Conservation (phyloP, 2,888 invertebrate genomes). For the Crocallis elinguaria region DNA sequence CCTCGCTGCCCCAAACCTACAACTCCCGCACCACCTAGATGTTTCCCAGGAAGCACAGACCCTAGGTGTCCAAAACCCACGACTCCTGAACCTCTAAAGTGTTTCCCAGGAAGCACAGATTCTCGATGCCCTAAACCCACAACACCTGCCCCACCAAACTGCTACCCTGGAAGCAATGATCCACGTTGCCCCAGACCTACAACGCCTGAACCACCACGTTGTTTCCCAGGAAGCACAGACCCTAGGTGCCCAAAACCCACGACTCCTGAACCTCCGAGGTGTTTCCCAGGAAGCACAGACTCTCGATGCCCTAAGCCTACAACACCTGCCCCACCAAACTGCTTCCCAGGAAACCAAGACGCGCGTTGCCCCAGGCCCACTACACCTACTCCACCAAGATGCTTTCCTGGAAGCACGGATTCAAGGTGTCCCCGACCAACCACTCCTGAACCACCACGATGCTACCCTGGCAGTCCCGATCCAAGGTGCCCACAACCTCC, state of each 20-base stretch:
- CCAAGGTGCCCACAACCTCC: slow-evolving; percentile 34
- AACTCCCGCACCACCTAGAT: slow-evolving; percentile 40
- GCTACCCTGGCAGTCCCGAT: slow-evolving; percentile 44
- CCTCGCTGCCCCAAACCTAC: slow-evolving; percentile 47
- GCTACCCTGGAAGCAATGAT: slow-evolving; percentile 46
- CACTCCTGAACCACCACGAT: slow-evolving; percentile 25
- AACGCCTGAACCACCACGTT: slow-evolving; percentile 40
- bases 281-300: slow-evolving; percentile 51
- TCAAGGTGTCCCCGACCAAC: slow-evolving; percentile 36
- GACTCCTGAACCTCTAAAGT: slow-evolving; percentile 45
- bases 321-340: slow-evolving; percentile 39
- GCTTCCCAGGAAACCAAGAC: slow-evolving; percentile 47
- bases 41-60: slow-evolving; percentile 40
- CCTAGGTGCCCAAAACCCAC: slow-evolving; percentile 45
- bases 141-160: slow-evolving; percentile 41
- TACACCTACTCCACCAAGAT: slow-evolving; percentile 41
- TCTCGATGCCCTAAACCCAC: slow-evolving; percentile 47
- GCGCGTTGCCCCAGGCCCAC: slow-evolving; percentile 53
- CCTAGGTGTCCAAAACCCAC: slow-evolving; percentile 47
- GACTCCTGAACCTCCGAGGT: slow-evolving; percentile 38
- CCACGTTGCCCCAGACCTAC: slow-evolving; percentile 52
- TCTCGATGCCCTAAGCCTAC: slow-evolving; percentile 56
- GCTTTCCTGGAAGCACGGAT: slow-evolving; percentile 46
- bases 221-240: slow-evolving; percentile 43
- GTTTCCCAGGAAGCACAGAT: slow-evolving; percentile 43